Evolutionary conservation across 2,797 vertebrate species (phyloP).

Genomic region (Ptychobarbus kaznakovi): DNA sequence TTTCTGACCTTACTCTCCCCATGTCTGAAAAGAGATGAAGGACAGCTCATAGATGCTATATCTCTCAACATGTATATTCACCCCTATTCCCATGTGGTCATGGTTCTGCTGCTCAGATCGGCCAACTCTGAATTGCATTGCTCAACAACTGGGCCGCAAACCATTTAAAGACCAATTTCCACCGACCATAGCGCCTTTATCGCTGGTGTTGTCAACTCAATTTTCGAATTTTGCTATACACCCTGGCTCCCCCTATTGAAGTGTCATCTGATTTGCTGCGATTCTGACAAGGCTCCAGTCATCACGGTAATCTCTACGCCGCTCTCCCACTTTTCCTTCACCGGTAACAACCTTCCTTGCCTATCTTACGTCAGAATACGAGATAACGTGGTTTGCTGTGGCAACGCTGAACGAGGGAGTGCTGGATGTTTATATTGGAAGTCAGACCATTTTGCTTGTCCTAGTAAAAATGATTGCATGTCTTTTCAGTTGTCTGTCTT

Average conservation of each 20-base stretch:
- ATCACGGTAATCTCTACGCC: slow-evolving; percentile 65
- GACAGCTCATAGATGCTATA: slow-evolving; percentile 45
- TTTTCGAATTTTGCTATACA: slow-evolving; percentile 74
- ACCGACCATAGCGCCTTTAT: slow-evolving; percentile 73
- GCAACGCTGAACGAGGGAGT: slow-evolving; percentile 34
- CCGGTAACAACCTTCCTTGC: slow-evolving; percentile 67
- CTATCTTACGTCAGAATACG: slow-evolving; percentile 66
- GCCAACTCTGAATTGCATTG: slow-evolving; percentile 63
- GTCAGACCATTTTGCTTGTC: slow-evolving; percentile 7
- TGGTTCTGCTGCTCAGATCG: neutral
- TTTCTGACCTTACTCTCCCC: slow-evolving; percentile 9
- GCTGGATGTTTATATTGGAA: slow-evolving; percentile 27
- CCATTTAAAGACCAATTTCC: slow-evolving; percentile 73
- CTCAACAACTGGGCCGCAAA: slow-evolving; percentile 69
- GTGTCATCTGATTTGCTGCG: slow-evolving; percentile 78
- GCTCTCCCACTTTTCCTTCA: slow-evolving; percentile 64
- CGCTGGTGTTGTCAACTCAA: slow-evolving; percentile 78
- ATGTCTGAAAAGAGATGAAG: slow-evolving; percentile 17
- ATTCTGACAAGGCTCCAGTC: slow-evolving; percentile 78
- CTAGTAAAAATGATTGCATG: neutral
- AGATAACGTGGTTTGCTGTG: slow-evolving; percentile 67
- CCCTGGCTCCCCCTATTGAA: slow-evolving; percentile 70
- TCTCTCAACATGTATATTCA: slow-evolving; percentile 46
- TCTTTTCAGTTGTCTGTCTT: slow-evolving; percentile 36
- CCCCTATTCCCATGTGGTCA: slow-evolving; percentile 14